These are phyloP conservation scores for Dromius quadrimaculatus DNA, from an alignment of 2,888 invertebrate genomes.

Conservation along the genomic window DNA sequence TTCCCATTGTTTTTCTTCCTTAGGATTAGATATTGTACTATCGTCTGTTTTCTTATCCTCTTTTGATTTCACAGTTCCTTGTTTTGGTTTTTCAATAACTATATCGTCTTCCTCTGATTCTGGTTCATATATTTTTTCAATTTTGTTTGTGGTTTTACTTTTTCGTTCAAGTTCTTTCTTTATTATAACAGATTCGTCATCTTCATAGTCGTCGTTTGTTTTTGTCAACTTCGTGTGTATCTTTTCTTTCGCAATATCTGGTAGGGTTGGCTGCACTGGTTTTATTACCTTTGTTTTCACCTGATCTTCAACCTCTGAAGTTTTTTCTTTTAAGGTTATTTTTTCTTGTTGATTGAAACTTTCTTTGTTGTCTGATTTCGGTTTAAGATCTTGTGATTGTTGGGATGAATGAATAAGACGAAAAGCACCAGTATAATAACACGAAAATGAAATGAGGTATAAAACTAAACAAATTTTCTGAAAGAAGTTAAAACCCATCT, in stretches of 20 bases:
- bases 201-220: slow-evolving; percentile 57
- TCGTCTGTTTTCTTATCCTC: slow-evolving; percentile 57
- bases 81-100: background rate
- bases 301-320: background rate
- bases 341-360: slow-evolving; percentile 11
- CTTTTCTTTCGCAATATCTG: slow-evolving; percentile 41
- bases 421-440: slow-evolving; percentile 33
- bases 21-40: slow-evolving; percentile 42
- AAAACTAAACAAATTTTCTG: slow-evolving; percentile 39
- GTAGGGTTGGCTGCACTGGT: slow-evolving; percentile 35
- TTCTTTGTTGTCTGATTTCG: slow-evolving; percentile 33
- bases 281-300: slow-evolving; percentile 26
- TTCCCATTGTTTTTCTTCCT: slow-evolving; percentile 53
- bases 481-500: slow-evolving; percentile 43
- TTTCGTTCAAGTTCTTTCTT: slow-evolving; percentile 29
- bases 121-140: slow-evolving; percentile 58
- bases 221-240: slow-evolving; percentile 61
- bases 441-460: slow-evolving; percentile 18
- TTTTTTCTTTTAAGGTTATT: slow-evolving; percentile 27
- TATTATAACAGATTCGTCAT: slow-evolving; percentile 15
- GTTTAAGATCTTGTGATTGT: slow-evolving; percentile 16
- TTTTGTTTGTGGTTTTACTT: slow-evolving; percentile 40
- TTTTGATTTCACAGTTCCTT: slow-evolving; percentile 54
- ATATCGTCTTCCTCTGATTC: background rate
- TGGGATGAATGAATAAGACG: slow-evolving; percentile 40